Evolutionary conservation across 2,888 invertebrate species (phyloP).

Genomic region (Cylindroiulus punctatus): DNA sequence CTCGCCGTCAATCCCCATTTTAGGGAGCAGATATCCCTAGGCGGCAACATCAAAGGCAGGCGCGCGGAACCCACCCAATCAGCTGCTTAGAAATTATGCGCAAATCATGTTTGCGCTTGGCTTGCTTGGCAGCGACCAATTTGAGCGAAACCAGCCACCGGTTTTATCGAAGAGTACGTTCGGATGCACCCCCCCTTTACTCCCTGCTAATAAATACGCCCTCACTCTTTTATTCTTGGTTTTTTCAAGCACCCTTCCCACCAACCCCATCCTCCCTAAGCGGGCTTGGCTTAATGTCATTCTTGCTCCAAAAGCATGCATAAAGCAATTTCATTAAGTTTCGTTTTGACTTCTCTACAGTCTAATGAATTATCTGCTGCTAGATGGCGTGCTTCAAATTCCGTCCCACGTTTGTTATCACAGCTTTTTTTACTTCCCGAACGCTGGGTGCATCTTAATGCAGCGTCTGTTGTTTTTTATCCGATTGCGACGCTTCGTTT

Average conservation of each 20-base stretch:
- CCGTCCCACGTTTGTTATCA: neutral
- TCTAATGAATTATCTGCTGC: neutral
- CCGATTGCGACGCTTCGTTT: neutral
- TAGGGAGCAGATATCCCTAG: conserved; percentile 53
- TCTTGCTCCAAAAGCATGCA: neutral
- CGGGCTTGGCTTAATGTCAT: conserved; percentile 8
- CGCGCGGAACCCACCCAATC: conserved; percentile 54
- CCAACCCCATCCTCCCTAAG: conserved; percentile 27
- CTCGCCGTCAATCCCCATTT: conserved; percentile 37
- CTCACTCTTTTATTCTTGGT: neutral
- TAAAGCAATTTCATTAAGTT: conserved; percentile 30
- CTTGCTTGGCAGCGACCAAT: conserved; percentile 55
- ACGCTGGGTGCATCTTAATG: neutral
- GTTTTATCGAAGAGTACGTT: conserved; percentile 36
- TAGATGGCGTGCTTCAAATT: neutral
- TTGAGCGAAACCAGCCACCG: conserved; percentile 53
- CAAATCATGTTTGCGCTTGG: conserved; percentile 57
- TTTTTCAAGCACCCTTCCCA: neutral
- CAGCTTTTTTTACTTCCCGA: neutral
- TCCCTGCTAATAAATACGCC: conserved; percentile 15
- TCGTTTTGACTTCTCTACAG: neutral
- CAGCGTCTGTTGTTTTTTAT: neutral
- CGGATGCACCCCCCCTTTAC: neutral
- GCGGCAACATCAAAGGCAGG: conserved; percentile 55
- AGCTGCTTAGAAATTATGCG: conserved; percentile 57